Evolutionary conservation across 1,140 invertebrate species (phyloP).

Genomic region (Thaumatotibia leucotreta): DNA sequence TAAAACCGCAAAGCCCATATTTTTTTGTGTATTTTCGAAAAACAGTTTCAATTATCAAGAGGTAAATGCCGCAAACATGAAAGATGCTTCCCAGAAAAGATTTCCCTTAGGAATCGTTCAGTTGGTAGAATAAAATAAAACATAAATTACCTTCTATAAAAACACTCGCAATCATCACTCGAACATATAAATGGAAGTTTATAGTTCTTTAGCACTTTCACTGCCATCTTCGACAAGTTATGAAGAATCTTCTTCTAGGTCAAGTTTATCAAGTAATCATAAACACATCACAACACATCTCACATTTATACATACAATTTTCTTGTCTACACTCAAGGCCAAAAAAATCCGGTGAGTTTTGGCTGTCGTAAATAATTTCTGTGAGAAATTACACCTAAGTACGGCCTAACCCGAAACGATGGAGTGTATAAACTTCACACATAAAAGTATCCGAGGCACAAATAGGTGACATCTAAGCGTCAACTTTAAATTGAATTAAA

Average conservation of each 20-base stretch:
- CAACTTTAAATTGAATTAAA: neutral
- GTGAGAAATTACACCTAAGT: neutral
- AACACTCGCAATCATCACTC: neutral
- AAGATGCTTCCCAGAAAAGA: no score
- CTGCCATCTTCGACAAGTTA: neutral
- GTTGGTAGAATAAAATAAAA: no score
- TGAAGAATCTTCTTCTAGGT: neutral
- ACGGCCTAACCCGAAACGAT: no score
- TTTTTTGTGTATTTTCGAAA: no score
- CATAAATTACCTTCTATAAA: neutral
- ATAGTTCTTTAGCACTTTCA: neutral
- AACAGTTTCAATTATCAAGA: no score
- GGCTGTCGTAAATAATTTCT: neutral
- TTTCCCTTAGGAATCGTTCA: no score
- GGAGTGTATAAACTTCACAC: no score
- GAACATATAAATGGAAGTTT: neutral
- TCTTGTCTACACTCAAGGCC: neutral
- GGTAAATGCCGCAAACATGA: no score
- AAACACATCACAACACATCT: neutral
- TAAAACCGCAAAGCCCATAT: no score
- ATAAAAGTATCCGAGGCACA: no score
- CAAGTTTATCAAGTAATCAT: neutral
- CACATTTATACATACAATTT: neutral
- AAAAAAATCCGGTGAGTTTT: no score
- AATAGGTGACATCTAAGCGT: neutral